Evolutionary conservation across 2,113 vertebrate species (phyloP).

Genomic region (Varanus komodoensis): DNA sequence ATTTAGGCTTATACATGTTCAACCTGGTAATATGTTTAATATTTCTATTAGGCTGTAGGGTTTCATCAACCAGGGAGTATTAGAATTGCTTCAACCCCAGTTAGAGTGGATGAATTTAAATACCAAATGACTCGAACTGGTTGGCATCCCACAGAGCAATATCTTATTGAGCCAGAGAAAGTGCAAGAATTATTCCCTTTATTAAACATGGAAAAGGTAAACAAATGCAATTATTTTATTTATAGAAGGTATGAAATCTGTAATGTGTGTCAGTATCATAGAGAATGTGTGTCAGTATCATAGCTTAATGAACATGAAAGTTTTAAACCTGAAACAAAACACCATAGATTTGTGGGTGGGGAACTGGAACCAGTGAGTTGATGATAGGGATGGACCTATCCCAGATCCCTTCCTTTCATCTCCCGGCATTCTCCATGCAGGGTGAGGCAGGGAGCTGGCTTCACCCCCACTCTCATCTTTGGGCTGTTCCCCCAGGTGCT

Average conservation of each 20-base stretch:
- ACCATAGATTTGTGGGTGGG: no score
- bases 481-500: no score
- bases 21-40: slow-evolving; percentile 20
- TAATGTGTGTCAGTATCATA: background rate
- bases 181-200: slow-evolving; percentile 91
- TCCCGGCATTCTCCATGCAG: no score
- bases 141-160: slow-evolving; percentile 91
- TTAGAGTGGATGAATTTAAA: slow-evolving; percentile 93
- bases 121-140: slow-evolving; percentile 93
- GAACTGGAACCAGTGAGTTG: no score
- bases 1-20: background rate
- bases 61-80: slow-evolving; percentile 97
- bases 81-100: slow-evolving; percentile 89
- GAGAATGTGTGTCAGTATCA: background rate
- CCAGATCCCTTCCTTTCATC: no score
- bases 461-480: no score
- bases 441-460: no score
- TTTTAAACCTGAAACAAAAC: no score
- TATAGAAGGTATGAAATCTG: background rate
- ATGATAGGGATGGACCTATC: no score
- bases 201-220: slow-evolving; percentile 91
- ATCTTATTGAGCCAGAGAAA: slow-evolving; percentile 88
- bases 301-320: no score
- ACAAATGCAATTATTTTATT: background rate
- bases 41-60: slow-evolving; percentile 85